Conservation (phyloP, 2,888 invertebrate species). For the Eilema sororculum region DNA sequence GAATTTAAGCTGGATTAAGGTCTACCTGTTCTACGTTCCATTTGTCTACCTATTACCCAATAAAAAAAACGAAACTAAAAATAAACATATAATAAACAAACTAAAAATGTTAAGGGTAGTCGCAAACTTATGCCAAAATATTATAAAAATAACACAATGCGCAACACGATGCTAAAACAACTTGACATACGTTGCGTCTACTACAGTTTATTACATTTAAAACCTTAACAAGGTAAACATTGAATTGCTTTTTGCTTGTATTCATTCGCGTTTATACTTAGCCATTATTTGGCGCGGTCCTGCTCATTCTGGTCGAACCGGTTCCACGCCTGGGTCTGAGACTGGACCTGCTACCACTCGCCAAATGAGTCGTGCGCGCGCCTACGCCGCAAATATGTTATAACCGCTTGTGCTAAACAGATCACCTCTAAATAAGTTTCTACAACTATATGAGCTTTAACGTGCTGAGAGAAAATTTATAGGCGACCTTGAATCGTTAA, state of each 20-base stretch:
- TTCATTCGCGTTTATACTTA: constrained; percentile 54
- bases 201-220: constrained; percentile 43
- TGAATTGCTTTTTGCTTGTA: constrained; percentile 64
- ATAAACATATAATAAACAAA: neutral
- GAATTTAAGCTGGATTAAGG: neutral
- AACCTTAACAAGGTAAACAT: constrained; percentile 57
- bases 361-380: constrained; percentile 78
- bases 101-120: constrained; percentile 15
- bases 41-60: neutral
- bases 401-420: constrained; percentile 48
- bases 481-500: constrained; percentile 41
- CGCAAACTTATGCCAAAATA: constrained; percentile 52
- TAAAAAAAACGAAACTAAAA: neutral
- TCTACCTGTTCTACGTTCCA: no score
- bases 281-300: constrained; percentile 76
- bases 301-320: constrained; percentile 83
- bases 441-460: neutral
- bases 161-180: constrained; percentile 60
- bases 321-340: constrained; percentile 77
- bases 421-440: constrained; percentile 32
- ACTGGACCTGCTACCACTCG: constrained; percentile 82
- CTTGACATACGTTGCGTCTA: constrained; percentile 51
- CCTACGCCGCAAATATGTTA: constrained; percentile 74
- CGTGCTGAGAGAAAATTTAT: constrained; percentile 19
- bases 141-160: constrained; percentile 70